Evolutionary conservation across 2,113 vertebrate genomes (phyloP), one percentile per base, ranked within the genome.

Genomic region (Origma solitaria): DNA sequence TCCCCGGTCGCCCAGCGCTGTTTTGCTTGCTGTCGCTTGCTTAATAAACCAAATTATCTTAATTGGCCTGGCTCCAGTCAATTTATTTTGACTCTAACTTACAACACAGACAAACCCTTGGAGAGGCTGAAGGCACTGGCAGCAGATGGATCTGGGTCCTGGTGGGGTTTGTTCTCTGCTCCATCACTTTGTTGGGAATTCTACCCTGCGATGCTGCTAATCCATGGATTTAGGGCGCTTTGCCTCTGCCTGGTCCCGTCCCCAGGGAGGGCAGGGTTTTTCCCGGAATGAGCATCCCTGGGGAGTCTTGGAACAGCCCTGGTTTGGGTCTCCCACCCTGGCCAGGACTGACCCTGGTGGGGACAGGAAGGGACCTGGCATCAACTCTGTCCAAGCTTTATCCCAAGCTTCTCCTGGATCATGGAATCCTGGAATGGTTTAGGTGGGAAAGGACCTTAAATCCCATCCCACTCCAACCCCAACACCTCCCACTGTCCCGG

Each of bases 21-120:
- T n/a, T n/a, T n/a, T n/a, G n/a, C n/a, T n/a, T n/a, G n/a, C n/a
- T n/a, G n/a, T n/a, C n/a, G n/a, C n/a, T n/a, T n/a, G n/a, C n/a
- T n/a, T n/a, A n/a, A n/a, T n/a, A n/a, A n/a, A n/a, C n/a, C n/a
- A n/a, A n/a, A n/a, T n/a, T n/a, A n/a, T n/a, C n/a, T n/a, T n/a
- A n/a, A n/a, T n/a, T n/a, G n/a, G n/a, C n/a, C n/a, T n/a, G n/a
- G n/a, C n/a, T n/a, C n/a, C n/a, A n/a, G n/a, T n/a, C n/a, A n/a
- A n/a, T n/a, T n/a, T n/a, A n/a, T n/a, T n/a, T n/a, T n/a, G n/a
- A n/a, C n/a, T n/a, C n/a, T n/a, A n/a, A n/a, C n/a, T n/a, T n/a
- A n/a, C n/a, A n/a, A n/a, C n/a, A n/a, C n/a, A n/a, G n/a, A 23
- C 10, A 15, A 68, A 17, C 3, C 18, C 20, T n/a, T 10, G 0